Percentiles rank a stretch among this genome's conserved stretches.
Conservation (phyloP, 2,113 vertebrate genomes). For the Odobenus rosmarus region DNA sequence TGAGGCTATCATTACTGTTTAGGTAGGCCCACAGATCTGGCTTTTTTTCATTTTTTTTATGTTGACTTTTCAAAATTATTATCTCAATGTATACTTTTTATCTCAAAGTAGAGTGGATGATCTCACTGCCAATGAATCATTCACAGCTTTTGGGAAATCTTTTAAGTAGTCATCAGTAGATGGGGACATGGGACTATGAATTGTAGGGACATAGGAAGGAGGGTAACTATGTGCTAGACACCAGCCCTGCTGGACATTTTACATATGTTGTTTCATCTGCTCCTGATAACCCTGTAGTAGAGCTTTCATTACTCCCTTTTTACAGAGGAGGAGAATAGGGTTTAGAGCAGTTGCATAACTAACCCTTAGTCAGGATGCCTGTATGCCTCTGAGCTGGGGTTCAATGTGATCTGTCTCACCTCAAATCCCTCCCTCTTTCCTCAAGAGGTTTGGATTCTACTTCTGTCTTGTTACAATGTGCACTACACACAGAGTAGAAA, state of each 20-base stretch:
- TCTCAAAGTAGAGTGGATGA: not conserved
- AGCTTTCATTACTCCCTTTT: not conserved
- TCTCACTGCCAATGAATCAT: not conserved
- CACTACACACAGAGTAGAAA: not conserved
- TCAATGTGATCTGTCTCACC: not conserved
- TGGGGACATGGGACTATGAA: not conserved
- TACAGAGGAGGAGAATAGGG: not conserved
- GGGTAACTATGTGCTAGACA: not conserved
- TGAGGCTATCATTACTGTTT: not conserved
- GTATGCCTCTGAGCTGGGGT: not conserved
- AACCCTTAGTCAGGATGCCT: not conserved
- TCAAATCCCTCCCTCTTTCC: not conserved
- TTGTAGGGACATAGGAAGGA: not conserved
- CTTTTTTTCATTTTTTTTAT: not conserved
- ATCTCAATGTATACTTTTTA: not conserved
- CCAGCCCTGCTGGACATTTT: not conserved
- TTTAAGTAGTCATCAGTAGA: not conserved
- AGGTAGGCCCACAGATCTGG: not conserved
- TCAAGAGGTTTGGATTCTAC: not conserved
- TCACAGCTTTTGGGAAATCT: not conserved
- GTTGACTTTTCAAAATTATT: slow-evolving; percentile 11
- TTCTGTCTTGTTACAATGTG: not conserved
- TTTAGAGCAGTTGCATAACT: not conserved
- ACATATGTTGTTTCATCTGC: not conserved
- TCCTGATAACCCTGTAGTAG: not conserved